Base-by-base conservation (phyloP, 2,113 vertebrate genomes). In the Fregata magnificens region DNA sequence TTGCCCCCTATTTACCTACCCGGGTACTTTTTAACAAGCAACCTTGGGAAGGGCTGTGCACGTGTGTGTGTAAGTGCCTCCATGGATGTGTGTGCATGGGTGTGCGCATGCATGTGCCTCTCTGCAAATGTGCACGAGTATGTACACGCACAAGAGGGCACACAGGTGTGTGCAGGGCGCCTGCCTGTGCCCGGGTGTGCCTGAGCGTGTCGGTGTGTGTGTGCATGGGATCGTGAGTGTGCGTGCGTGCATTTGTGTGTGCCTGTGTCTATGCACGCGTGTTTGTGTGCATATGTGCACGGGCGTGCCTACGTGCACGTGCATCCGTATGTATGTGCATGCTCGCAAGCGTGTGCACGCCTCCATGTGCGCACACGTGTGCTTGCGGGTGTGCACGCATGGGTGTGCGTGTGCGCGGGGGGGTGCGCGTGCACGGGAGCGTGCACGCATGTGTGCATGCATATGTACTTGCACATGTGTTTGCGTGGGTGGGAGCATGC, bases 21-120 rank as follows among this genome's bases (percentile, higher is more conserved):
- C 34, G 4, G 94, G 76, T 92, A 95, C 90, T 95, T 93, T 96
- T 96, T 96, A 97, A 96, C 90, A 31, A 85, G 86, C 70, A 96
- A 56, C 95, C 93, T 97, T 93, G 94, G 84, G 74, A 21, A 90
- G 74, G 47, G n/a, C 59, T 4, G 77, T 49, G 80, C 34, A 2
- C 7, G 14, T 1, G 29, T 69, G 44, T 58, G 84, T 93, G 84
- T 11, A 73, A 70, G 79, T 0, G 4, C 86, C 62, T 14, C 1
- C 53, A 9, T 2, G 55, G 61, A 3, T 15, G 53, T 6, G 63
- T 5, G 69, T 49, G 52, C 53, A 6, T 0, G 36, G 25, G 7
- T 26, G 38, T 15, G 29, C 1, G 11, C 49, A 0, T 1, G 18
- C 45, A 2, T 3, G 32, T 15, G 63, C 50, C 15, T 10, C 52